These are phyloP conservation scores for Brachyptera risi DNA, from an alignment of 2,888 invertebrate genomes.

Conservation along the genomic window DNA sequence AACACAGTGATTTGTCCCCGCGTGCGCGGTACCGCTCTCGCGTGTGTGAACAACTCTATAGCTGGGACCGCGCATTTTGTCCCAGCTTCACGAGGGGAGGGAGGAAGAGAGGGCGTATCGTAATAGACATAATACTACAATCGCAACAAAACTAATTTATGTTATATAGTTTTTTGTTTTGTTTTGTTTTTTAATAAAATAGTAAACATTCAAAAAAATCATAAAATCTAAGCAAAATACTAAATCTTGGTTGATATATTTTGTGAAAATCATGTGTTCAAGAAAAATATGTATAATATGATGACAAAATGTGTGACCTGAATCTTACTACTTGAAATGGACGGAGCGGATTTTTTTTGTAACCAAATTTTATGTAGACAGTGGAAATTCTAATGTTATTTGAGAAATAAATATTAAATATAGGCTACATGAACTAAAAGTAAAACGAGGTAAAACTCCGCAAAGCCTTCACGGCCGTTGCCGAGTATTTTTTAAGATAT, in stretches of 20 bases:
- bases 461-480: no score
- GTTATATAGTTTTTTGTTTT: neutral
- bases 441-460: no score
- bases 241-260: neutral
- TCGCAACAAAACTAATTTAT: no score
- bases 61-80: no score
- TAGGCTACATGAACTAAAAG: no score
- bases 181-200: neutral
- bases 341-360: neutral
- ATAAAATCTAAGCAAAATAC: neutral
- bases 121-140: no score
- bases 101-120: no score
- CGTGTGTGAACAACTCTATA: no score
- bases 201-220: neutral
- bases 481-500: constrained; percentile 15
- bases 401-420: no score
- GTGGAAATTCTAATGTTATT: neutral
- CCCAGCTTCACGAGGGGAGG: no score
- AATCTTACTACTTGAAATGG: neutral
- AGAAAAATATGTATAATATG: neutral
- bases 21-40: no score
- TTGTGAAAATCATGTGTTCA: neutral
- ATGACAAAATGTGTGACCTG: neutral
- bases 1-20: no score
- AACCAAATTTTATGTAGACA: neutral